Evolutionary conservation across 1,140 invertebrate species (phyloP), one percentile per base, ranked within the genome.

Genomic region (Brachionus rotundiformis): DNA sequence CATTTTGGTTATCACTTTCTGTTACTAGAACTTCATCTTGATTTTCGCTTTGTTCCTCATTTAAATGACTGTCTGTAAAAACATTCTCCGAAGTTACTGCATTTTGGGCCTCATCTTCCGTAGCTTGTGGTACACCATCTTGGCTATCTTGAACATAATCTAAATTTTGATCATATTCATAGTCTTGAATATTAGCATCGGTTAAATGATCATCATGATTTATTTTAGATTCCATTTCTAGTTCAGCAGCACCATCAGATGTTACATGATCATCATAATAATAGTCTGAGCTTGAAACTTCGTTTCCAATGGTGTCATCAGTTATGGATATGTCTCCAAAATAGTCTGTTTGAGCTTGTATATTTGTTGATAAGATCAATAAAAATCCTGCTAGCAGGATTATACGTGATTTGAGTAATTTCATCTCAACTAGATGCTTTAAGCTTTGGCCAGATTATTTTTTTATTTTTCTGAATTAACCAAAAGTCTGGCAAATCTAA

Each of bases 381-480:
- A 73, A 11, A 47, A 73, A 73, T 73, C 68, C 68, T 19, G 36
- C 16, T 29, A 44, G 29, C n/a, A 73, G 68, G 68, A 73, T 29
- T 29, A 44, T 47, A 13, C 68, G 68, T n/a, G 44, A 44, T 25
- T 73, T 73, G n/a, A 73, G 36, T 44, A 73, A 27, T 73, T n/a
- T 73, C 68, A 73, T 73, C 68, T 73, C 25, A 44, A 73, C 25
- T 65, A 16, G 4, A 8, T 54, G 47, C 47, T 25, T 25, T 8
- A 19, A 54, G 19, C 5, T 13, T 41, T 36, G 33, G 63, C 63
- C 33, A 68, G 63, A 68, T 36, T 36, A 16, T 27, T 33, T 63
- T 59, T 16, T 33, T 29, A 63, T 68, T 31, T 68, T 33, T 68
- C 33, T 19, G n/a, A 68, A 68, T 36, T 33, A 68, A 6, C 29